Evolutionary conservation across 1,140 invertebrate genomes (phyloP).

Genomic region (Drosophila pachea): DNA sequence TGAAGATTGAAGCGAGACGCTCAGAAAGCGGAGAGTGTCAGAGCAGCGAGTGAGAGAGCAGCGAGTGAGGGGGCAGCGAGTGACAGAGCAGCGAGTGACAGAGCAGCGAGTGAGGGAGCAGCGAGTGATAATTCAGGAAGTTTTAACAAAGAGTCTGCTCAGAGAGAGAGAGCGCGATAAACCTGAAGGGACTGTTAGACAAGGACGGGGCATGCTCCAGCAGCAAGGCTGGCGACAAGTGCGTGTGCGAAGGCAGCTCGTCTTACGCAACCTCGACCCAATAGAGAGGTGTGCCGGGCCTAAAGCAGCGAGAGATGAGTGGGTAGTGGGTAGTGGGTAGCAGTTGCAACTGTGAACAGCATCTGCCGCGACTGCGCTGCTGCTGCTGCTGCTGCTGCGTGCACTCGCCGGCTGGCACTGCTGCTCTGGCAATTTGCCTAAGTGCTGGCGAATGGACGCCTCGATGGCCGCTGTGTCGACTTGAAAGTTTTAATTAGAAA

Average conservation of each 20-base stretch:
- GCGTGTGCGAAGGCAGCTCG: neutral
- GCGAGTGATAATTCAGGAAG: neutral
- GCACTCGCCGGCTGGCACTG: slow-evolving; percentile 8
- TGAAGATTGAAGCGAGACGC: neutral
- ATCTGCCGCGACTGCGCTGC: too few relatives aligned
- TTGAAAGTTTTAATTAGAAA: slow-evolving; percentile 74
- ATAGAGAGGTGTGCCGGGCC: too few relatives aligned
- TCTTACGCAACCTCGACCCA: too few relatives aligned
- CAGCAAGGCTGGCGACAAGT: too few relatives aligned
- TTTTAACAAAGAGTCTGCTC: too few relatives aligned
- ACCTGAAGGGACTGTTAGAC: neutral
- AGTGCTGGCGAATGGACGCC: slow-evolving; percentile 60
- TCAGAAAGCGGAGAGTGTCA: too few relatives aligned
- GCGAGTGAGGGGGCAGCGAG: neutral
- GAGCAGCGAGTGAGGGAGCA: neutral
- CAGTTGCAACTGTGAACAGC: too few relatives aligned
- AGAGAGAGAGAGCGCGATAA: too few relatives aligned
- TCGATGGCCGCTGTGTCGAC: slow-evolving; percentile 28
- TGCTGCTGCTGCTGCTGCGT: too few relatives aligned
- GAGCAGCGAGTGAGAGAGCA: neutral
- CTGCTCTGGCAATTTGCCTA: slow-evolving; percentile 67
- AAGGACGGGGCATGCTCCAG: neutral
- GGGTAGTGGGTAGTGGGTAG: too few relatives aligned
- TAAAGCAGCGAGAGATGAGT: too few relatives aligned
- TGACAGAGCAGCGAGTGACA: neutral